Conservation (phyloP, 2,888 invertebrate genomes). For the Pteria penguin region DNA sequence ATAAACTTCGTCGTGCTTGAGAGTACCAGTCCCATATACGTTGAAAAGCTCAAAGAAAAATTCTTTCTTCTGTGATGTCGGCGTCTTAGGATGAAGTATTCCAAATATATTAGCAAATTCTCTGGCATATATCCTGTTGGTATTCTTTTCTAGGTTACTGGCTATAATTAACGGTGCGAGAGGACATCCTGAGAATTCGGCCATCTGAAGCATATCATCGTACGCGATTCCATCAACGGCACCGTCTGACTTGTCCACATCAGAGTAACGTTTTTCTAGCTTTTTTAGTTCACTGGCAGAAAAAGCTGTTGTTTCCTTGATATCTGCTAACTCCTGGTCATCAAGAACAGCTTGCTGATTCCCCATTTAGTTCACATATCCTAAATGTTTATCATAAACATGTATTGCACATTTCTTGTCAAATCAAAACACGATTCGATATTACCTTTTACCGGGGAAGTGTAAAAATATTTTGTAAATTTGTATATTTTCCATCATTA, state of each 20-base stretch:
- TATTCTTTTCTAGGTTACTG: slow-evolving; percentile 50
- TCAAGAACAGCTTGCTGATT: slow-evolving; percentile 10
- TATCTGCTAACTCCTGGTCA: slow-evolving; percentile 11
- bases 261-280: slow-evolving; percentile 58
- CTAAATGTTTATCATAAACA: neutral
- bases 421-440: neutral
- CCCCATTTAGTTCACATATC: slow-evolving; percentile 3
- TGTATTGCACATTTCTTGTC: no score
- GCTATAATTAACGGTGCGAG: slow-evolving; percentile 61
- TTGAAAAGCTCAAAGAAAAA: slow-evolving; percentile 68
- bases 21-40: slow-evolving; percentile 55
- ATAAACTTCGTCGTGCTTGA: slow-evolving; percentile 68
- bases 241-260: slow-evolving; percentile 56
- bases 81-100: slow-evolving; percentile 58
- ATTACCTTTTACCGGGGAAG: neutral
- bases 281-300: slow-evolving; percentile 54
- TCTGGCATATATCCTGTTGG: slow-evolving; percentile 57
- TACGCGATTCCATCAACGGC: slow-evolving; percentile 59
- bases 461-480: neutral
- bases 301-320: slow-evolving; percentile 50
- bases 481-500: no score
- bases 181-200: slow-evolving; percentile 65
- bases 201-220: slow-evolving; percentile 59
- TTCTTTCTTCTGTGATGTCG: slow-evolving; percentile 62
- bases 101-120: slow-evolving; percentile 62